Conservation (phyloP, 1,140 invertebrate genomes). For the Sarcophaga peregrina region DNA sequence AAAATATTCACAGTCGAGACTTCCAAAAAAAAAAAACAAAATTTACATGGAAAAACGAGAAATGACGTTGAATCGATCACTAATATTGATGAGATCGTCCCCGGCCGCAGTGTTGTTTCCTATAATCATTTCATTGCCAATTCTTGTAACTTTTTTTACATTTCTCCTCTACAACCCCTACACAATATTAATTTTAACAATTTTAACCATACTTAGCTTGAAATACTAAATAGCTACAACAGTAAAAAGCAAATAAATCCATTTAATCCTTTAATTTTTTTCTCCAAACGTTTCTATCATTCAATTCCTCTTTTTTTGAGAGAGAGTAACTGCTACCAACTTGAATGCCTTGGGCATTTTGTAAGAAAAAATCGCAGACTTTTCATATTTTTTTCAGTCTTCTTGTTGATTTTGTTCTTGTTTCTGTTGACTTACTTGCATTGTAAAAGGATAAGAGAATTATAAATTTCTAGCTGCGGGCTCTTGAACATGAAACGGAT, state of each 20-base stretch:
- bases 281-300: slow-evolving; percentile 13
- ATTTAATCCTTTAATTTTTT: slow-evolving; percentile 42
- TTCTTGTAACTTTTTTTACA: too few relatives aligned
- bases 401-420: slow-evolving; percentile 50
- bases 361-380: slow-evolving; percentile 26
- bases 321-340: slow-evolving; percentile 7
- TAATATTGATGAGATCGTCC: too few relatives aligned
- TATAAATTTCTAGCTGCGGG: slow-evolving; percentile 46
- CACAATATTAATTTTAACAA: neutral
- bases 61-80: too few relatives aligned
- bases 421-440: slow-evolving; percentile 8
- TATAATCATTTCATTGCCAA: neutral
- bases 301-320: neutral
- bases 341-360: slow-evolving; percentile 8
- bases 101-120: neutral
- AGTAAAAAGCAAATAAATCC: slow-evolving; percentile 52
- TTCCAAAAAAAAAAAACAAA: neutral
- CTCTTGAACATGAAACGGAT: neutral
- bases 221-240: neutral
- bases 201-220: neutral
- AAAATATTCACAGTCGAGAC: neutral
- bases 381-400: neutral
- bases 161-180: too few relatives aligned
- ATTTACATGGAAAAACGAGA: neutral
- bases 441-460: slow-evolving; percentile 51